Evolutionary conservation across 2,113 vertebrate genomes (phyloP).

Genomic region (Poeciliopsis prolifica): DNA sequence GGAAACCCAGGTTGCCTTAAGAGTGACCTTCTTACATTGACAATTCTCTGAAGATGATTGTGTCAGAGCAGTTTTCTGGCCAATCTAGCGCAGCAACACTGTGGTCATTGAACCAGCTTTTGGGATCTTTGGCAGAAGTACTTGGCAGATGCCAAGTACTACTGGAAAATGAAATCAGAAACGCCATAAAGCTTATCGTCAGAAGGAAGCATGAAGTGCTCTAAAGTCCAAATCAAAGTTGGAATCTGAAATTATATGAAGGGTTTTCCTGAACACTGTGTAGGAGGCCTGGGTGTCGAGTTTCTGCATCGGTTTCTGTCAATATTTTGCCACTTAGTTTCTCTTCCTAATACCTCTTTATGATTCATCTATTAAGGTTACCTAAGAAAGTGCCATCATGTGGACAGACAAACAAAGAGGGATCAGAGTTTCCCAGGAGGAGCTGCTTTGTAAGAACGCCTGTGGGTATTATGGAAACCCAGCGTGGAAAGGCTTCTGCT

Average conservation of each 20-base stretch:
- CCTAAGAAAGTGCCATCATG: constrained; percentile 51
- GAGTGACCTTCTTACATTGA: background rate
- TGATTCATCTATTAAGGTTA: constrained; percentile 6
- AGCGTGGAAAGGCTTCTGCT: constrained; percentile 83
- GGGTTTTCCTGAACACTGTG: too few species aligned
- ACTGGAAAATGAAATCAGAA: background rate
- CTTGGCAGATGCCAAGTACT: background rate
- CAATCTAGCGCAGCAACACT: background rate
- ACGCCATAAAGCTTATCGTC: background rate
- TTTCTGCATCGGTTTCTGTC: too few species aligned
- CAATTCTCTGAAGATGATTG: background rate
- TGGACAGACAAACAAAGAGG: constrained; percentile 75
- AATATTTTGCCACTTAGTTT: background rate
- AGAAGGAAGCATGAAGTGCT: background rate
- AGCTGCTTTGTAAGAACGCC: constrained; percentile 80
- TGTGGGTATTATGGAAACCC: constrained; percentile 84
- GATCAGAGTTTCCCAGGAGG: constrained; percentile 73
- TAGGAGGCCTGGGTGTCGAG: too few species aligned
- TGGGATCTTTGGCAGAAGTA: background rate
- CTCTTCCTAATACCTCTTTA: background rate
- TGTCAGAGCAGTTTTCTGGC: background rate
- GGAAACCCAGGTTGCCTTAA: background rate
- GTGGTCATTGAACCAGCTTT: background rate
- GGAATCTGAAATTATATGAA: too few species aligned
- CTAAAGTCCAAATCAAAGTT: too few species aligned